A percentile compares a stretch with the other conserved stretches of the same genome.
These are phyloP conservation scores for Stichodactyla mertensii DNA, from an alignment of 64 coral and sea anemone genomes.

Conservation along the genomic window DNA sequence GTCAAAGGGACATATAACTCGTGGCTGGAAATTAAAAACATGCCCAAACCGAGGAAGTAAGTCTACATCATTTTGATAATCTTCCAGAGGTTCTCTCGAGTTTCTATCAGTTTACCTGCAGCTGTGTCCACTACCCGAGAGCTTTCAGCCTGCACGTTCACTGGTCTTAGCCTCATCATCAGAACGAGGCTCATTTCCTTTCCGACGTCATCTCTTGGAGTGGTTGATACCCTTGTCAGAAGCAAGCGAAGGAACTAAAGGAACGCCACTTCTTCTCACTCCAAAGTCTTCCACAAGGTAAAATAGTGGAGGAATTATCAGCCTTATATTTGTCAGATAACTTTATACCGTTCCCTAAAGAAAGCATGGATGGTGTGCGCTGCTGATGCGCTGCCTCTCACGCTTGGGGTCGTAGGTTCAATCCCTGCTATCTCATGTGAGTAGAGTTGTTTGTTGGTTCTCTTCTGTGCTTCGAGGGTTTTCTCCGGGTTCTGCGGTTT, in stretches of 20 bases:
- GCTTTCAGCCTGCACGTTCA: constrained; percentile 10
- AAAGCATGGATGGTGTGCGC: not conserved
- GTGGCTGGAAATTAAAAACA: too few relatives aligned
- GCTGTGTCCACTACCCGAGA: constrained; percentile 31
- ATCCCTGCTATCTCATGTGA: too few relatives aligned
- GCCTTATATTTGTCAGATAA: too few relatives aligned
- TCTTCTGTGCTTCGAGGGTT: too few relatives aligned
- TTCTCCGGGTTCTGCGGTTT: too few relatives aligned
- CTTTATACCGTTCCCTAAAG: too few relatives aligned
- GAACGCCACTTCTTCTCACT: constrained; percentile 1
- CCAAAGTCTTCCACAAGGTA: not conserved
- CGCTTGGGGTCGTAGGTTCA: too few relatives aligned
- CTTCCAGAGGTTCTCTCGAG: constrained; percentile 20
- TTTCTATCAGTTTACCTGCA: constrained; percentile 37
- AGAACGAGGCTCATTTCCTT: constrained; percentile 15
- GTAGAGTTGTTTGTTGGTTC: too few relatives aligned
- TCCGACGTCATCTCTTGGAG: constrained; percentile 35
- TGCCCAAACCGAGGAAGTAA: not conserved
- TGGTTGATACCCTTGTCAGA: constrained; percentile 36
- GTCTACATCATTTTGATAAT: not conserved
- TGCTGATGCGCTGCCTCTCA: not conserved
- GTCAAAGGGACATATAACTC: too few relatives aligned
- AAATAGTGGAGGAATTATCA: not conserved
- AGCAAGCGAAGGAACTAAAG: constrained; percentile 3
- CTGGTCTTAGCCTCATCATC: not conserved